These are phyloP conservation scores for Rhinella marina DNA, from an alignment of 2,797 vertebrate species.

Conservation along the genomic window DNA sequence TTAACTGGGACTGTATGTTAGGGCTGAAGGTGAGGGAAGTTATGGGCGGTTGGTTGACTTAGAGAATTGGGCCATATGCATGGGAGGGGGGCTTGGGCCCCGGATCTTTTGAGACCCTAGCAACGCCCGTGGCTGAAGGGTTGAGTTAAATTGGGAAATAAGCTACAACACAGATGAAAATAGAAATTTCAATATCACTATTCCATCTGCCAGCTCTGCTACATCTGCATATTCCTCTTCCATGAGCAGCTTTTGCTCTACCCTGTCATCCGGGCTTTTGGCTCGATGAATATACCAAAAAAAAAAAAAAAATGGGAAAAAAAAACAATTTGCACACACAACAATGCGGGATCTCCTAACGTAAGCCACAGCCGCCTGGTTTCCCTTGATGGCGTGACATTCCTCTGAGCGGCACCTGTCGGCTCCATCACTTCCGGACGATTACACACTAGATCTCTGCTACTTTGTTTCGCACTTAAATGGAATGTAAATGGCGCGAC, in stretches of 20 bases:
- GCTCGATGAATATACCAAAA: background rate
- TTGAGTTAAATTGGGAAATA: no score
- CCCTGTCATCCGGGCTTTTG: background rate
- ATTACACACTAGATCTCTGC: constrained; percentile 25
- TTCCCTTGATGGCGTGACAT: constrained; percentile 29
- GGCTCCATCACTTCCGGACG: constrained; percentile 28
- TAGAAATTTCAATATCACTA: no score
- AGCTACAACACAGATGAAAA: no score
- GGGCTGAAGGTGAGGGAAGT: no score
- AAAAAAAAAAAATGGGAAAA: background rate
- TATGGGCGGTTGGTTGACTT: no score
- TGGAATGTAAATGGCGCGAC: constrained; percentile 50
- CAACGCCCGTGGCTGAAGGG: no score
- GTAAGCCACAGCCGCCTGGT: background rate
- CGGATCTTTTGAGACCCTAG: no score
- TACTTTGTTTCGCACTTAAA: constrained; percentile 34
- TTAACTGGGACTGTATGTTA: no score
- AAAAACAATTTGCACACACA: background rate
- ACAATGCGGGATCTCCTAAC: constrained; percentile 16
- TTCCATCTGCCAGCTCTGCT: background rate
- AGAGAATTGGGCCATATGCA: no score
- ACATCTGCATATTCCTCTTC: background rate
- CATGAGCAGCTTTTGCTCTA: background rate
- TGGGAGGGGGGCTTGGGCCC: no score
- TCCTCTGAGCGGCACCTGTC: constrained; percentile 27